These are phyloP conservation scores for Zapornia atra DNA, from an alignment of 2,113 vertebrate species.

Conservation along the genomic window DNA sequence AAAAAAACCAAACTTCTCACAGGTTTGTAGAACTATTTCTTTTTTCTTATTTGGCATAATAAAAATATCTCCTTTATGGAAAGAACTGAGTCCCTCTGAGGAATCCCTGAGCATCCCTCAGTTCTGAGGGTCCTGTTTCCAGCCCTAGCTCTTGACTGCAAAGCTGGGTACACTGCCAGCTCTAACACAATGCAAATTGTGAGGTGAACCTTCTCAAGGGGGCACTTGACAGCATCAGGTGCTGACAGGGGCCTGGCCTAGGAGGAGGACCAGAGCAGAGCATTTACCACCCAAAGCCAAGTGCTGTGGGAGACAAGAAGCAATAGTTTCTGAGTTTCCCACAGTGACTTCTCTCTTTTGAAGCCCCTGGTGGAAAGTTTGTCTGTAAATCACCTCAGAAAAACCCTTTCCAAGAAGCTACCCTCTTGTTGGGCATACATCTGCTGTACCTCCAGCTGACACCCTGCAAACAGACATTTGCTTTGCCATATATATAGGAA, in stretches of 20 bases:
- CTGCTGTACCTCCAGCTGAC: neutral
- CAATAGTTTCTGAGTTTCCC: neutral
- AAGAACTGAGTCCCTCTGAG: neutral
- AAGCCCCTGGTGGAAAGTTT: neutral
- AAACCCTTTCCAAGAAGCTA: neutral
- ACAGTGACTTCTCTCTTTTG: neutral
- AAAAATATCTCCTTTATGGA: neutral
- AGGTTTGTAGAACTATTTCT: neutral
- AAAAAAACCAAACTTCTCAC: neutral
- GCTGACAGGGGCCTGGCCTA: neutral
- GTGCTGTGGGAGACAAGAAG: neutral
- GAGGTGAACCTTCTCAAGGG: neutral
- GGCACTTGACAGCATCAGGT: neutral
- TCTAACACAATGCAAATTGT: rapidly evolving
- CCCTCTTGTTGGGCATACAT: neutral
- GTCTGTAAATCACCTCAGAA: neutral
- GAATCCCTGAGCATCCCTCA: neutral
- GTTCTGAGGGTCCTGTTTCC: neutral
- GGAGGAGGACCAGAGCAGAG: neutral
- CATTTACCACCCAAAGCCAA: neutral
- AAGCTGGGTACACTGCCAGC: neutral
- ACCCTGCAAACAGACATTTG: neutral
- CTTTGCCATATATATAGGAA: neutral
- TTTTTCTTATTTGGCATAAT: neutral
- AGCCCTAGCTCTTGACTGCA: neutral